A percentile compares a stretch with the other conserved stretches of the same genome.
Conservation (phyloP, 2,888 invertebrate species). For the Harpalus rufipes region DNA sequence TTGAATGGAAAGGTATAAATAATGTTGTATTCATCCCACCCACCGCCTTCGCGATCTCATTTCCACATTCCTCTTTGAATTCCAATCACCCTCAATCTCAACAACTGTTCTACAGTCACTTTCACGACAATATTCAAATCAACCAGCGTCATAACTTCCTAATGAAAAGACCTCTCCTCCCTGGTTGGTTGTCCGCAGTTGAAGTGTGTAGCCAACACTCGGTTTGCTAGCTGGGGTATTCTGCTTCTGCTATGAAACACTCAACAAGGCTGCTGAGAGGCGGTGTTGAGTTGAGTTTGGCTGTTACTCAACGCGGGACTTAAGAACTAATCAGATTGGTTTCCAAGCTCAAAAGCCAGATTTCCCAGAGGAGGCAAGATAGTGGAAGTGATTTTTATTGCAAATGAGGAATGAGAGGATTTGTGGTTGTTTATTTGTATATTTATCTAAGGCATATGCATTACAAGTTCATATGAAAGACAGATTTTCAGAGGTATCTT, state of each 20-base stretch:
- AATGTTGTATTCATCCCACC: too few species aligned
- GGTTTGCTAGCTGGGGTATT: too few species aligned
- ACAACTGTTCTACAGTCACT: constrained; percentile 31
- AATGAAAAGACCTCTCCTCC: constrained; percentile 17
- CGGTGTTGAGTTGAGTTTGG: constrained; percentile 10
- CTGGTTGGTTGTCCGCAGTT: constrained; percentile 16
- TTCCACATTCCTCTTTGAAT: not conserved
- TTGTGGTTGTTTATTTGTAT: constrained; percentile 19
- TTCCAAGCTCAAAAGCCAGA: constrained; percentile 52
- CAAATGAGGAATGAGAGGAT: constrained; percentile 11
- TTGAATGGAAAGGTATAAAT: too few species aligned
- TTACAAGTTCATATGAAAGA: not conserved
- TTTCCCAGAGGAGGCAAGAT: constrained; percentile 51
- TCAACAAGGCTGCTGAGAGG: constrained; percentile 16
- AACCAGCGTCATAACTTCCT: constrained; percentile 36
- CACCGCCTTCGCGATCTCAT: not conserved
- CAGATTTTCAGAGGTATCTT: too few species aligned
- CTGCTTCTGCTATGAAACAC: not conserved
- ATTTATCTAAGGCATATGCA: not conserved
- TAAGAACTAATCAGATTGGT: constrained; percentile 61
- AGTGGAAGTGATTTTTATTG: constrained; percentile 22
- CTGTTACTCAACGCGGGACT: constrained; percentile 28
- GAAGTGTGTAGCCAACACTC: constrained; percentile 44
- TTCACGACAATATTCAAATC: constrained; percentile 49
- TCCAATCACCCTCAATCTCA: constrained; percentile 4